Evolutionary conservation across 2,113 vertebrate genomes (phyloP).

Genomic region (Equus quagga): DNA sequence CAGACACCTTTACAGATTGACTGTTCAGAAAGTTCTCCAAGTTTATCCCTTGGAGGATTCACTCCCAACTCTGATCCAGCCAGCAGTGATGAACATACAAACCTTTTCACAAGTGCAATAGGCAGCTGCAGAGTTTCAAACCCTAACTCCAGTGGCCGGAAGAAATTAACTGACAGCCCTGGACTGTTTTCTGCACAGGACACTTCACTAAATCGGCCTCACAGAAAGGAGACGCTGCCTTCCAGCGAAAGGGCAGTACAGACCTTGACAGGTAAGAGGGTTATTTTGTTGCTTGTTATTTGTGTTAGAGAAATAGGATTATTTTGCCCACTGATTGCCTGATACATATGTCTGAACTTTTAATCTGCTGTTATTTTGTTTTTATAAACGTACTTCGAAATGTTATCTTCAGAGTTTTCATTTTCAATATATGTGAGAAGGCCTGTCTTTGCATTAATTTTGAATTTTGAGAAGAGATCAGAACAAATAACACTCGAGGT

Average conservation of each 20-base stretch:
- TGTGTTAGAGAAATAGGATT: neutral
- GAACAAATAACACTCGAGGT: neutral
- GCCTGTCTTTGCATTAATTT: neutral
- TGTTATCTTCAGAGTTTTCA: constrained; percentile 12
- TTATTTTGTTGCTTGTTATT: neutral
- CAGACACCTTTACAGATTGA: constrained; percentile 90
- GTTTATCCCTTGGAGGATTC: constrained; percentile 87
- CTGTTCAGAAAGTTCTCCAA: constrained; percentile 85
- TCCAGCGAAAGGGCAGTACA: constrained; percentile 88
- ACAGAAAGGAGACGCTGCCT: constrained; percentile 89
- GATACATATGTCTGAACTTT: neutral
- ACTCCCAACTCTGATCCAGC: constrained; percentile 86
- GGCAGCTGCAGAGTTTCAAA: constrained; percentile 88
- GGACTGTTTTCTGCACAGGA: constrained; percentile 87
- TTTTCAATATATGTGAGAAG: constrained; percentile 42
- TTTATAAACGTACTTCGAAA: constrained; percentile 43
- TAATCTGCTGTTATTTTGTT: neutral
- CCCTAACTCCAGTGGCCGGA: constrained; percentile 83
- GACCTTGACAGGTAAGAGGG: constrained; percentile 91
- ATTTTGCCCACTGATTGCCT: neutral
- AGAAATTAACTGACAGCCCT: constrained; percentile 85
- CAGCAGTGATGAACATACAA: constrained; percentile 91
- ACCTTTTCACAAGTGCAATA: constrained; percentile 95
- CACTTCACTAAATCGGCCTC: constrained; percentile 85
- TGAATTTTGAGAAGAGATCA: constrained; percentile 35